Percentiles rank a stretch among this genome's conserved stretches.
phyloP scores from a whole-genome alignment of 2,797 vertebrate species.

The Pteropus rufus region DNA sequence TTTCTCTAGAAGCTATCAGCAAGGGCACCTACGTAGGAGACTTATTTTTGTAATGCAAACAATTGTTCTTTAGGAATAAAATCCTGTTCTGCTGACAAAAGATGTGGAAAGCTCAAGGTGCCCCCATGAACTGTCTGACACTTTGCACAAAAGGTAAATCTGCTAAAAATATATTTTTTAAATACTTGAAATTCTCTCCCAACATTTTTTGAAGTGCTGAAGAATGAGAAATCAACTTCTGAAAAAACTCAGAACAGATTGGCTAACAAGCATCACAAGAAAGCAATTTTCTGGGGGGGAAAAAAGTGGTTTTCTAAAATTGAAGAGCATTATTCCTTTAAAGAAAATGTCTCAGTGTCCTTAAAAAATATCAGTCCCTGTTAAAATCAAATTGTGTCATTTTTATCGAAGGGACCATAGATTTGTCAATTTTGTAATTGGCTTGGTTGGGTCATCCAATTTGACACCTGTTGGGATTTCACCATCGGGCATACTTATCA shows the following conservation, averaged over 20 bases:
- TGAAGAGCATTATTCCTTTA: slow-evolving; percentile 72
- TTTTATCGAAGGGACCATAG: slow-evolving; percentile 69
- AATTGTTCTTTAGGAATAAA: slow-evolving; percentile 68
- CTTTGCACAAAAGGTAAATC: slow-evolving; percentile 71
- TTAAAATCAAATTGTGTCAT: slow-evolving; percentile 77
- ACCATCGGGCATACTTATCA: slow-evolving; percentile 72
- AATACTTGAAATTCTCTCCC: slow-evolving; percentile 71
- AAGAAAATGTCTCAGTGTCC: slow-evolving; percentile 76
- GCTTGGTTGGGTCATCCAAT: slow-evolving; percentile 72
- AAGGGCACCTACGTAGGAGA: slow-evolving; percentile 5
- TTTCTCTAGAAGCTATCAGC: slow-evolving; percentile 6
- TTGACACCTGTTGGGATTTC: slow-evolving; percentile 72
- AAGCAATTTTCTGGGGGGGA: slow-evolving; percentile 74
- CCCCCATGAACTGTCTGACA: slow-evolving; percentile 64
- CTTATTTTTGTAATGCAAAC: slow-evolving; percentile 65
- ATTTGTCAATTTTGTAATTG: slow-evolving; percentile 82
- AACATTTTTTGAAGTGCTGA: slow-evolving; percentile 62
- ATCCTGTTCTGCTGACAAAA: slow-evolving; percentile 55
- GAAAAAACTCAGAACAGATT: slow-evolving; percentile 80
- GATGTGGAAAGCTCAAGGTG: slow-evolving; percentile 24
- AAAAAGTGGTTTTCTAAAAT: slow-evolving; percentile 75
- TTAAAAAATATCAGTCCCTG: slow-evolving; percentile 79
- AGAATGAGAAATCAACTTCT: slow-evolving; percentile 81
- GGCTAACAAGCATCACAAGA: slow-evolving; percentile 80
- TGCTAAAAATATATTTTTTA: slow-evolving; percentile 72